A percentile compares a stretch with the other conserved stretches of the same genome.
These are phyloP conservation scores for Luperina nickerlii DNA, from an alignment of 2,888 invertebrate genomes.

Conservation along the genomic window DNA sequence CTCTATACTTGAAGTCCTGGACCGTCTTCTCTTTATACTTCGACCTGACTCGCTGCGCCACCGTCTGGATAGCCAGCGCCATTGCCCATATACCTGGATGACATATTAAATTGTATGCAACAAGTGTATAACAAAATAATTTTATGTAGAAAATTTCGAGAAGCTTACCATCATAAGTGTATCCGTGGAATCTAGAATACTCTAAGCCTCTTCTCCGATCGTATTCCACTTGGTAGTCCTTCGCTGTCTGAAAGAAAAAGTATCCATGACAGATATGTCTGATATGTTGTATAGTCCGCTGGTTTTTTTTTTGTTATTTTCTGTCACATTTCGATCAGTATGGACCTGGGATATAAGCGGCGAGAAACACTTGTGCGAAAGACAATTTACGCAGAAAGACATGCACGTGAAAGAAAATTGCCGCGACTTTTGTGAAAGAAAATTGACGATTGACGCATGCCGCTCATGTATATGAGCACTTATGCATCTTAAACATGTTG, in stretches of 20 bases:
- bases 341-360: not conserved
- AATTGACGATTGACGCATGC: too few species aligned
- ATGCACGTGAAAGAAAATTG: too few species aligned
- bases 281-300: too few species aligned
- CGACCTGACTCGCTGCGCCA: conserved; percentile 93
- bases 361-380: not conserved
- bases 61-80: conserved; percentile 97
- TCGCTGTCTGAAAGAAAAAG: conserved; percentile 93
- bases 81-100: conserved; percentile 96
- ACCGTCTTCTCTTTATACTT: conserved; percentile 94
- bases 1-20: conserved; percentile 95
- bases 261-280: not conserved
- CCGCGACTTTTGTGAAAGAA: too few species aligned
- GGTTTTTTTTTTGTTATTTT: not conserved
- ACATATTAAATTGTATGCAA: not conserved
- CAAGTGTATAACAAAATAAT: not conserved
- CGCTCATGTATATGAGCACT: too few species aligned
- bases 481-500: too few species aligned
- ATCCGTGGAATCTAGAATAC: conserved; percentile 98
- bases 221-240: conserved; percentile 96
- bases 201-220: conserved; percentile 94
- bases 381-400: not conserved
- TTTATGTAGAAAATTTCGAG: not conserved
- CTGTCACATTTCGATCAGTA: too few species aligned
- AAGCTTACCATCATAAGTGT: conserved; percentile 97